Base-by-base conservation (phyloP, 37 sponge, comb jelly and placozoan species). In the Aplysina aerophoba region DNA sequence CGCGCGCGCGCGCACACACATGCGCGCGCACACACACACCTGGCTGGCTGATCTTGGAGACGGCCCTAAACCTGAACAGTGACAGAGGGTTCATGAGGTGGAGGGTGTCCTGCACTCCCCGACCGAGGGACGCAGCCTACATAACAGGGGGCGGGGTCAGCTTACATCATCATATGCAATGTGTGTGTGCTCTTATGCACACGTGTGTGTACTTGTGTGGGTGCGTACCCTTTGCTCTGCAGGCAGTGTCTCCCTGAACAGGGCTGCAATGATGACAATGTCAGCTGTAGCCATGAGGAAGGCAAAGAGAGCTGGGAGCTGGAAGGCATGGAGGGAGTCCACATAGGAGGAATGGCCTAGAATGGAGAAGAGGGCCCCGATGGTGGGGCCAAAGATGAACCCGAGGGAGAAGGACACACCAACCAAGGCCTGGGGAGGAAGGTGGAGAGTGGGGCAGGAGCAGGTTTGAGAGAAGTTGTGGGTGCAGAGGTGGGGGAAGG, bases 391-490 rank as follows among this genome's bases (percentile, higher is more conserved):
- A 77, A 97, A 88, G 14, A 95, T 68, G 61, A 95, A 97, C 0
- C 95, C 97, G 0, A 95, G 74, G 30, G 92, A 93, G 88, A 97
- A 97, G 0, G 97, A 93, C 11, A 95, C 85, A 15, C 91, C 97
- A 39, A 97, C 69, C 53, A 88, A 34, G 20, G 93, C 96, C 95
- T 94, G 68, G 50, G 50, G 50, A 44, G 50, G 50, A 8, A 8
- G 8, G 50, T 3, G 50, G 50, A 44, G 50, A 44, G 50, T 3
- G 50, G 50, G 50, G 50, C 6, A 44, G 50, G 50, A 8, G 50
- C n/a, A 44, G 50, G 50, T 44, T 11, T 3, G 50, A 44, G 50
- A 8, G 50, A 8, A 8, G 8, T 3, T 3, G 8, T 3, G 50
- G 50, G 50, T 11, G 50, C 6, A 8, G 50, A 44, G 50, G 50